phyloP scores from a whole-genome alignment of 2,797 vertebrate species.

The Rousettus madagascariensis region DNA sequence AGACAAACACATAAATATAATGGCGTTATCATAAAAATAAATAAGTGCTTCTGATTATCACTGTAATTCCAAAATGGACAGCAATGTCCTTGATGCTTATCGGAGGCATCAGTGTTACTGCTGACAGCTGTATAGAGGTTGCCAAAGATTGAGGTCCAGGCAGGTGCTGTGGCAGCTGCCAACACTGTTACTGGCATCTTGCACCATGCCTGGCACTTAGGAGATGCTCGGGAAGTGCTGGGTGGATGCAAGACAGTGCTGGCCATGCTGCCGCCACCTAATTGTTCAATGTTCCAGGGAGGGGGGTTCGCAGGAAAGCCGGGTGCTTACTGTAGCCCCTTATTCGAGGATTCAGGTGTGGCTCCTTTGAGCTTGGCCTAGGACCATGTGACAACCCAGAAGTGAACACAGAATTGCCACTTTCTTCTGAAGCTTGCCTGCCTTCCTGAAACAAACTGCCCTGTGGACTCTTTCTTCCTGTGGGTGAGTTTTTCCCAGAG shows the following conservation, averaged over 20 bases:
- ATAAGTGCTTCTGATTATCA: neutral
- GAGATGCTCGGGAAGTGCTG: neutral
- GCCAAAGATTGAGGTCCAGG: neutral
- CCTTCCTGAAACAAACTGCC: neutral
- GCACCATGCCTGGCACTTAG: neutral
- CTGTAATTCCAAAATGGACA: neutral
- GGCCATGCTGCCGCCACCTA: neutral
- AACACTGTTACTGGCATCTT: neutral
- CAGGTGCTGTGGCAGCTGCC: neutral
- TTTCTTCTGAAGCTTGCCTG: neutral
- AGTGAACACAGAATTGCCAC: neutral
- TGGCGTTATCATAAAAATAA: neutral
- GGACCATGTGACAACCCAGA: neutral
- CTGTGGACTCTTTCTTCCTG: neutral
- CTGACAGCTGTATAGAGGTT: neutral
- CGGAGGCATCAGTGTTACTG: neutral
- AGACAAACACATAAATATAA: neutral
- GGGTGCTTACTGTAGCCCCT: neutral
- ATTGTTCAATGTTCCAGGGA: neutral
- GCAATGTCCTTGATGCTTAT: neutral
- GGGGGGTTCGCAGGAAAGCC: neutral
- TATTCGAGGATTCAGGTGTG: neutral
- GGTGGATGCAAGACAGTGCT: neutral
- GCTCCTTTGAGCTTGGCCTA: neutral
- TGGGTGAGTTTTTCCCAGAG: neutral